A percentile compares a stretch with the other conserved stretches of the same genome.
Evolutionary conservation across 2,888 invertebrate genomes (phyloP).

Genomic region (Troides helena): DNA sequence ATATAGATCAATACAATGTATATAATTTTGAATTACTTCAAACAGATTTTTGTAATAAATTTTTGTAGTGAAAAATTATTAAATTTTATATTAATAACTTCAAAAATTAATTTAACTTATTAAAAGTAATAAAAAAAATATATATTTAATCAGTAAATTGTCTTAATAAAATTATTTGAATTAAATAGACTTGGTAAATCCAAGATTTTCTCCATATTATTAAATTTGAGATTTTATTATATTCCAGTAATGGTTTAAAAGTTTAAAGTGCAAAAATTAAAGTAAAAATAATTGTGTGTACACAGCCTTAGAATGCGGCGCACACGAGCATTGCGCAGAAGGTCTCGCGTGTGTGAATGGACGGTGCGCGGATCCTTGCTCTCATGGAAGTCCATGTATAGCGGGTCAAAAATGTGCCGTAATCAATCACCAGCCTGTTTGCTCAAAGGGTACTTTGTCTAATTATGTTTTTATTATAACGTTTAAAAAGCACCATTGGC

Average conservation of each 20-base stretch:
- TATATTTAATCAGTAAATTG: too few relatives aligned
- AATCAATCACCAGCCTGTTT: conserved; percentile 90
- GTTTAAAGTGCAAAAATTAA: not conserved
- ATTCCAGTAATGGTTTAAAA: not conserved
- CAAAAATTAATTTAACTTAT: too few relatives aligned
- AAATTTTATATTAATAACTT: too few relatives aligned
- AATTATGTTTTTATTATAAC: not conserved
- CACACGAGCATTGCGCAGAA: conserved; percentile 88
- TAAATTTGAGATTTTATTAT: not conserved
- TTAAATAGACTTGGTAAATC: too few relatives aligned
- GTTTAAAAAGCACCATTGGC: not conserved
- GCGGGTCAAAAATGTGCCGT: conserved; percentile 90
- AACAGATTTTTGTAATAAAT: not conserved
- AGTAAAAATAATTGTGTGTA: conserved; percentile 13
- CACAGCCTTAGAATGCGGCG: conserved; percentile 89
- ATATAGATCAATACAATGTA: not conserved
- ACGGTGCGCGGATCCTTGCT: conserved; percentile 91
- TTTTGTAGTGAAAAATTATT: not conserved
- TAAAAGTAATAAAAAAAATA: too few relatives aligned
- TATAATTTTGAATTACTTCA: not conserved
- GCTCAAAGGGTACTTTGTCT: conserved; percentile 83
- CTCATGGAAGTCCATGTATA: conserved; percentile 85
- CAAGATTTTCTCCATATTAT: not conserved
- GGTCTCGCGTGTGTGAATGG: conserved; percentile 89
- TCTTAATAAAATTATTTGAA: too few relatives aligned